Conservation (phyloP, 92 coral and sea anemone species). For the Muricea muricata region DNA sequence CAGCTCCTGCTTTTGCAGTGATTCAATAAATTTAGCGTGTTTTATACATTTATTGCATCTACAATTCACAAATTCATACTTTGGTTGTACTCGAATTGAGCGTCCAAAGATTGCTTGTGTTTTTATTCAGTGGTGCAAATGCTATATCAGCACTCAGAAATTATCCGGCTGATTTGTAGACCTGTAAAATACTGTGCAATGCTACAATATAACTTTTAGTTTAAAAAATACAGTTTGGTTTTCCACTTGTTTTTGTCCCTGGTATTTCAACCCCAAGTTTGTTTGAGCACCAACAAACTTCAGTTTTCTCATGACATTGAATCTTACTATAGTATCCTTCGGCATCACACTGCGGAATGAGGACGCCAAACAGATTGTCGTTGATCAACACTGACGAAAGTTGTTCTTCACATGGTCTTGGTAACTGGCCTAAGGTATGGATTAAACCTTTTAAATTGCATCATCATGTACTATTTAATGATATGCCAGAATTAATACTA, state of each 20-base stretch:
- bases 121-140: no score
- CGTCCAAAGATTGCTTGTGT: no score
- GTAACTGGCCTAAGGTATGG: conserved; percentile 8
- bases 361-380: conserved; percentile 56
- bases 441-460: no score
- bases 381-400: not conserved
- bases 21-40: no score
- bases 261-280: conserved; percentile 69
- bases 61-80: no score
- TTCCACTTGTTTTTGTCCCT: conserved; percentile 73
- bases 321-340: conserved; percentile 80
- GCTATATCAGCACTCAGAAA: no score
- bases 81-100: no score
- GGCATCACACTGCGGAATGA: conserved; percentile 77
- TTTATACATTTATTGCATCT: no score
- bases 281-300: conserved; percentile 81
- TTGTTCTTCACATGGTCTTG: conserved; percentile 43
- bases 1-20: no score
- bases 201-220: not conserved
- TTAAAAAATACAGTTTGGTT: conserved; percentile 67
- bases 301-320: conserved; percentile 76
- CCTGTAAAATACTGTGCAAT: not conserved
- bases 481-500: no score
- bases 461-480: no score
- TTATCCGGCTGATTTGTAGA: not conserved